Percentiles rank a stretch among this genome's conserved stretches.
These are phyloP conservation scores for Ahaetulla prasina DNA, from an alignment of 2,113 vertebrate species.

Conservation along the genomic window DNA sequence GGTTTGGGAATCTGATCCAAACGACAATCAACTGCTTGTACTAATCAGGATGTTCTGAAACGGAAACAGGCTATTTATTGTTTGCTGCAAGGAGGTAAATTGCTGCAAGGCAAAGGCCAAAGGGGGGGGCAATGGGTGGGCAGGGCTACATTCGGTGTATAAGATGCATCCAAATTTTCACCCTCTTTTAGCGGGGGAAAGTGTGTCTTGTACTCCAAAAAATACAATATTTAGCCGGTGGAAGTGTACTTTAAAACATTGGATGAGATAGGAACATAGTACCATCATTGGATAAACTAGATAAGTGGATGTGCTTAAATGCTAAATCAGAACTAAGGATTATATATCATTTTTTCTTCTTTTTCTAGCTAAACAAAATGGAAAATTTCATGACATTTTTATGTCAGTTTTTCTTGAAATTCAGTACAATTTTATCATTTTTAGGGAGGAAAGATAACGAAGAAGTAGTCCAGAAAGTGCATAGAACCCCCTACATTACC, in stretches of 20 bases:
- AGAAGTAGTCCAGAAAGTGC: background rate
- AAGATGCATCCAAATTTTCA: too few relatives aligned
- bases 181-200: too few relatives aligned
- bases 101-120: too few relatives aligned
- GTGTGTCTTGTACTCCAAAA: too few relatives aligned
- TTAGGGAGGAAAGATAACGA: background rate
- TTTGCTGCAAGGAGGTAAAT: too few relatives aligned
- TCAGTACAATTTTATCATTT: background rate
- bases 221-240: constrained; percentile 32
- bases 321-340: background rate
- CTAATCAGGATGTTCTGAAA: too few relatives aligned
- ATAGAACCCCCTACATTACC: background rate
- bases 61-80: too few relatives aligned
- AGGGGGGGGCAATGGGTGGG: too few relatives aligned
- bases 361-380: background rate
- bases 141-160: too few relatives aligned
- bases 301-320: background rate
- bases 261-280: constrained; percentile 37
- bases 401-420: background rate
- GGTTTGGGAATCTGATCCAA: too few relatives aligned
- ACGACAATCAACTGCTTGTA: too few relatives aligned
- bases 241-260: constrained; percentile 42
- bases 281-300: background rate
- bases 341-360: background rate
- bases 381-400: background rate